phyloP scores from a whole-genome alignment of 2,888 invertebrate species.

The Agrotis clavis region DNA sequence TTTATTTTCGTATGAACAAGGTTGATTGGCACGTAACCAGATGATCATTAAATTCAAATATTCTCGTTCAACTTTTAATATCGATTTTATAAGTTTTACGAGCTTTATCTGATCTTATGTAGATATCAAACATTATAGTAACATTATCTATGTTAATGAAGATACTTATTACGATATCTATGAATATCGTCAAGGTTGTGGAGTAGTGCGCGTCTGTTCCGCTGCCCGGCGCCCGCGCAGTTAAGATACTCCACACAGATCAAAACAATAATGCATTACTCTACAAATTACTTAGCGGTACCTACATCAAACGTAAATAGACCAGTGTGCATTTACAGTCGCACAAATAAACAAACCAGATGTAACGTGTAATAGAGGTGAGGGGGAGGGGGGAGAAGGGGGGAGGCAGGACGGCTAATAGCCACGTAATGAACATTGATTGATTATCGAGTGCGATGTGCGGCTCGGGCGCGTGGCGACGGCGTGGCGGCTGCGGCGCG shows the following conservation, averaged over 20 bases:
- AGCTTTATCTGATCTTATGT: conserved; percentile 45
- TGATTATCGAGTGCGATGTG: conserved; percentile 81
- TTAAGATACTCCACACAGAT: conserved; percentile 32
- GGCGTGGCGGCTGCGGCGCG: conserved; percentile 58
- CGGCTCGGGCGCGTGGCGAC: conserved; percentile 19
- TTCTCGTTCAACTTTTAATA: conserved; percentile 31
- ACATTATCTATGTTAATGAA: conserved; percentile 39
- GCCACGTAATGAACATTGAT: conserved; percentile 77
- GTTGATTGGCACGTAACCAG: conserved; percentile 17
- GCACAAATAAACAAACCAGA: conserved; percentile 62
- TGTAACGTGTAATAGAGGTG: conserved; percentile 44
- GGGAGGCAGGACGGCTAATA: conserved; percentile 46
- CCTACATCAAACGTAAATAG: conserved; percentile 65
- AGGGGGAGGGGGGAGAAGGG: conserved; percentile 3
- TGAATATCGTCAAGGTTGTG: conserved; percentile 44
- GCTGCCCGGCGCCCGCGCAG: too few species aligned
- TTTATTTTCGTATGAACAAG: conserved; percentile 19
- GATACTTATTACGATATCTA: conserved; percentile 18
- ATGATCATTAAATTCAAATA: conserved; percentile 24
- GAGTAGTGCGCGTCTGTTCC: conserved; percentile 28
- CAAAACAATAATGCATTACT: conserved; percentile 67
- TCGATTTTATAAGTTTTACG: conserved; percentile 37
- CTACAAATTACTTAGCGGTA: conserved; percentile 55
- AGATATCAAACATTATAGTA: conserved; percentile 38
- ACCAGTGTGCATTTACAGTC: conserved; percentile 58